phyloP scores from a whole-genome alignment of 2,888 invertebrate genomes.

The Diplazon laetatorius region DNA sequence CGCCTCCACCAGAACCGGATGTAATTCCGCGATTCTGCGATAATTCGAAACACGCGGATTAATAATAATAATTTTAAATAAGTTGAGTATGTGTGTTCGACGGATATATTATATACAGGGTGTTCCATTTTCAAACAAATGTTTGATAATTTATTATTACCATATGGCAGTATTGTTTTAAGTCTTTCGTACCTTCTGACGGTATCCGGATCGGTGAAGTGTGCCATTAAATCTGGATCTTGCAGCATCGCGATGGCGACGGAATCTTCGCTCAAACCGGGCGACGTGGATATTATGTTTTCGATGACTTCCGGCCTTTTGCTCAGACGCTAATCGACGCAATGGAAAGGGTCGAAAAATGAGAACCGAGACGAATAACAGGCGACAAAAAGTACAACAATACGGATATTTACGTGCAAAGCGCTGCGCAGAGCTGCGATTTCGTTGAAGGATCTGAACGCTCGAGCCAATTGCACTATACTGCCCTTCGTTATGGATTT shows the following conservation, averaged over 20 bases:
- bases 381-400: background rate
- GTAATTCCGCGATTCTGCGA: conserved; percentile 86
- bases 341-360: conserved; percentile 45
- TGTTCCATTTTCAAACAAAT: too few species aligned
- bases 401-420: conserved; percentile 84
- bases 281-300: conserved; percentile 88
- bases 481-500: conserved; percentile 85
- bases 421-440: conserved; percentile 87
- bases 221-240: conserved; percentile 89
- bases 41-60: too few species aligned
- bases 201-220: conserved; percentile 87
- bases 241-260: conserved; percentile 89
- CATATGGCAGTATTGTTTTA: background rate
- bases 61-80: too few species aligned
- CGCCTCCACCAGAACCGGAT: conserved; percentile 89
- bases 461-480: conserved; percentile 86
- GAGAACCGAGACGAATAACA: background rate
- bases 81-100: too few species aligned
- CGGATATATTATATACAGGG: too few species aligned
- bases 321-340: conserved; percentile 74
- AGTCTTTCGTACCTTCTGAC: conserved; percentile 83
- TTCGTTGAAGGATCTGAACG: conserved; percentile 85
- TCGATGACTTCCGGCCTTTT: conserved; percentile 84
- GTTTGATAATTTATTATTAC: too few species aligned
- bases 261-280: conserved; percentile 88